These are phyloP conservation scores for Xiphophorus hellerii DNA, from an alignment of 2,113 vertebrate genomes.

Conservation along the genomic window DNA sequence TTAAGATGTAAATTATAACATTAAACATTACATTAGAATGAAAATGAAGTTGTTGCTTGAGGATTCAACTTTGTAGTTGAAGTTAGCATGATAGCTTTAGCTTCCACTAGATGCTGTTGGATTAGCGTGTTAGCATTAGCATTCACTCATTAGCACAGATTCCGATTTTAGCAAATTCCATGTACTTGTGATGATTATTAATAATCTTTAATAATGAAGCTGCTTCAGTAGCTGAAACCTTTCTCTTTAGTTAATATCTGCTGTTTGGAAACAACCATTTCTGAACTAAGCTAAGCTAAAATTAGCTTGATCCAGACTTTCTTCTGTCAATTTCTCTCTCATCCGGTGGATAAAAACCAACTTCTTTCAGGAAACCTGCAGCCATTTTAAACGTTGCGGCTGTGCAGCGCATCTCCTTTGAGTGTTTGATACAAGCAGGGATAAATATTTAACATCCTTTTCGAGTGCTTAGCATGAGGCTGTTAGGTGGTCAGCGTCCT, in stretches of 20 bases:
- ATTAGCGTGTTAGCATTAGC: too few relatives aligned
- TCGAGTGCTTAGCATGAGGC: conserved; percentile 38
- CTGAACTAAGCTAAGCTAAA: conserved; percentile 16
- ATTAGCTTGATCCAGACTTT: conserved; percentile 22
- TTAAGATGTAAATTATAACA: too few relatives aligned
- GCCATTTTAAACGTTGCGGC: background rate
- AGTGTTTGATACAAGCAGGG: background rate
- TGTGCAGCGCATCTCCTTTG: background rate
- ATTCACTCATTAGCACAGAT: too few relatives aligned
- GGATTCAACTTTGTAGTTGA: too few relatives aligned
- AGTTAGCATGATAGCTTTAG: too few relatives aligned
- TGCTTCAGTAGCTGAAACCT: too few relatives aligned
- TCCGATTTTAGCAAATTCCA: too few relatives aligned
- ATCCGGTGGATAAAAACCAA: conserved; percentile 23
- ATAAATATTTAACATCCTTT: conserved; percentile 11
- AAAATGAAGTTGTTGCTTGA: too few relatives aligned
- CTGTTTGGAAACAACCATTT: conserved; percentile 17
- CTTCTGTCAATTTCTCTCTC: conserved; percentile 13
- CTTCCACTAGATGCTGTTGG: too few relatives aligned
- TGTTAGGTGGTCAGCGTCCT: conserved; percentile 61
- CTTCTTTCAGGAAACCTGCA: background rate
- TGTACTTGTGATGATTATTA: too few relatives aligned
- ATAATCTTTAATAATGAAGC: too few relatives aligned
- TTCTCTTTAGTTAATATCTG: background rate
- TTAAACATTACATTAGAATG: too few relatives aligned